Evolutionary conservation across 2,888 invertebrate species (phyloP), one percentile per base, ranked within the genome.

Genomic region (Eubasilissa splendida): DNA sequence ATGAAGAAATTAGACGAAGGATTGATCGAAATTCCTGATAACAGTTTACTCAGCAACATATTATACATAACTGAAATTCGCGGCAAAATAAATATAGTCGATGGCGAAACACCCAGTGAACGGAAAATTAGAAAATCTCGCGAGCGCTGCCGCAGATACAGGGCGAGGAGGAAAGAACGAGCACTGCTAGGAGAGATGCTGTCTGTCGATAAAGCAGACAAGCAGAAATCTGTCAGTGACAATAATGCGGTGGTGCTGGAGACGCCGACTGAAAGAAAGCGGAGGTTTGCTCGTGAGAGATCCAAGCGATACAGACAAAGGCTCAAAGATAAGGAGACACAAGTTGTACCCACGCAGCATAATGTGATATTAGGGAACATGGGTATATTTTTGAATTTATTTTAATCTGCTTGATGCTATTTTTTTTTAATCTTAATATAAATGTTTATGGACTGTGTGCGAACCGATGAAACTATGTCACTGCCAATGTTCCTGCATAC

Each of bases 251-350:
- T 33, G 14, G 50, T n/a, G 9, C 7, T n/a, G 9, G 68, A 68
- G n/a, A 68, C 50, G 42, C 68, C 14, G 9, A 50, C n/a, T 14
- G 68, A 68, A 42, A 68, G 68, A 14, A 68, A 68, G 31, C 12
- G 50, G 14, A 68, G 68, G 50, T 68, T 68, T 50, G 42, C 68
- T 12, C 33, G 68, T 10, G 68, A 68, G 50, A 12, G 68, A 14
- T 68, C 68, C 52, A 42, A 50, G 10, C 33, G 68, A 68, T 68
- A 68, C 68, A 68, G 68, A 50, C 52, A 68, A 50, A 42, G 68
- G 50, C 68, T 68, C 7, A 68, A 68, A 68, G 52, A 68, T 50
- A 68, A 68, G 68, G 68, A 68, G 14, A 14, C 14, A 3, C 42
- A 68, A 4, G 52, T 68, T 5, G 68, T 68, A 50, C 68, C 42